Base-by-base conservation (phyloP, 2,113 vertebrate species). In the Alectura lathami region DNA sequence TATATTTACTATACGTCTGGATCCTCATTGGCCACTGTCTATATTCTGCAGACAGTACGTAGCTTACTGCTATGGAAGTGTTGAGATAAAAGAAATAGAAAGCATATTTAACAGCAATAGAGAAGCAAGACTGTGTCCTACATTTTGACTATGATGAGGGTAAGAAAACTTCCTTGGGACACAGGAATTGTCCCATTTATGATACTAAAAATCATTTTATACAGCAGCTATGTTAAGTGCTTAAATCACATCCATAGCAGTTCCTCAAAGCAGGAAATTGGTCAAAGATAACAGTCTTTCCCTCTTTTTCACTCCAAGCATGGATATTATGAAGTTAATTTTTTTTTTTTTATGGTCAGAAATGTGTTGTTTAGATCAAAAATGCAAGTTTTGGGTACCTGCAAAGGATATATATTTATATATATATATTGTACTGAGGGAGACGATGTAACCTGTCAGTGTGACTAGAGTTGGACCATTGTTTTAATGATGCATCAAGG, bases 401-500 rank as follows among this genome's bases (percentile, higher is more conserved):
- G 36, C 32, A 90, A 74, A 50, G 9, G 17, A 27, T 89, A 9
- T 1, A 0, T 30, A 26, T 18, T 17, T 21, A 30, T 38, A 11
- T 40, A 38, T 9, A 9, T 22, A n/a, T 22, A 40, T 53, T 50
- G 2, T 87, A 62, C 34, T 67, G 30, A 42, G 56, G 23, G 79
- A 74, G 32, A 92, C 45, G 36, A 50, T 60, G 21, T 51, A 43
- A 62, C 56, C 59, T 91, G 64, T 89, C 64, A 68, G 3, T 60
- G 40, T 83, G 72, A 45, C 30, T 88, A 56, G 54, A 78, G 89
- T 83, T 88, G 79, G 38, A 30, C 42, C 27, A 70, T 83, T 88
- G 81, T 88, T 79, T 78, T 96, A 97, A 95, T 90, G 91, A 93
- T 95, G 91, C 38, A 88, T 75, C 76, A 81, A 68, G 68, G 85